These are phyloP conservation scores for Rhopalosiphum maidis DNA, from an alignment of 1,140 invertebrate genomes.

Conservation along the genomic window DNA sequence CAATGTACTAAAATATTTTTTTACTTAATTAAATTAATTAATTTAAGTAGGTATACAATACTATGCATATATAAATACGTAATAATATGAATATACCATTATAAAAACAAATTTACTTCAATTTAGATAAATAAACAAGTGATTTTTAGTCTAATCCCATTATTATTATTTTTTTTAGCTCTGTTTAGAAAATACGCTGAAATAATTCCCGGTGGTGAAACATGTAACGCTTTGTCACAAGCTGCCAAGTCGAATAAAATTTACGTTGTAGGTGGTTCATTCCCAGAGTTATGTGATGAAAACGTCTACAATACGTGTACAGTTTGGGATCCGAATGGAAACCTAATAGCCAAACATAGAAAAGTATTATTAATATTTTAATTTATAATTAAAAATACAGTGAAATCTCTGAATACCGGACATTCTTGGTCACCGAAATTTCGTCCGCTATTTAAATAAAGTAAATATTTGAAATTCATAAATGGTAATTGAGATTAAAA, in stretches of 20 bases:
- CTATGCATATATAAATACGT: no score
- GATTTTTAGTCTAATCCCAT: neutral
- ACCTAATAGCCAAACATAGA: conserved; percentile 75
- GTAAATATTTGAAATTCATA: no score
- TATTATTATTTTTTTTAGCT: conserved; percentile 63
- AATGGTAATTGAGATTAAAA: no score
- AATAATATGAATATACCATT: neutral
- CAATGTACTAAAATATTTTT: neutral
- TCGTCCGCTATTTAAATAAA: no score
- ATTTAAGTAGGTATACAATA: neutral
- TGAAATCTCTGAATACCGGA: no score
- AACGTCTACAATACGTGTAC: conserved; percentile 91
- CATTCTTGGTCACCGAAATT: no score
- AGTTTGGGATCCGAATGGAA: conserved; percentile 82
- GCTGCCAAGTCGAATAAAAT: conserved; percentile 80
- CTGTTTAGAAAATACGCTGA: conserved; percentile 89
- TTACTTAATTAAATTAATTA: neutral
- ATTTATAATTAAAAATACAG: neutral
- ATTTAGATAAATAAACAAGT: neutral
- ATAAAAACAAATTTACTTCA: neutral
- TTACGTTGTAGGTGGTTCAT: conserved; percentile 87
- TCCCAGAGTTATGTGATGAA: conserved; percentile 78
- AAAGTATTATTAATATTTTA: conserved; percentile 67
- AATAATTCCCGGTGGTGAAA: conserved; percentile 77
- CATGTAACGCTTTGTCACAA: conserved; percentile 73